Conservation (phyloP, 2,888 invertebrate genomes). For the Unio delphinus region DNA sequence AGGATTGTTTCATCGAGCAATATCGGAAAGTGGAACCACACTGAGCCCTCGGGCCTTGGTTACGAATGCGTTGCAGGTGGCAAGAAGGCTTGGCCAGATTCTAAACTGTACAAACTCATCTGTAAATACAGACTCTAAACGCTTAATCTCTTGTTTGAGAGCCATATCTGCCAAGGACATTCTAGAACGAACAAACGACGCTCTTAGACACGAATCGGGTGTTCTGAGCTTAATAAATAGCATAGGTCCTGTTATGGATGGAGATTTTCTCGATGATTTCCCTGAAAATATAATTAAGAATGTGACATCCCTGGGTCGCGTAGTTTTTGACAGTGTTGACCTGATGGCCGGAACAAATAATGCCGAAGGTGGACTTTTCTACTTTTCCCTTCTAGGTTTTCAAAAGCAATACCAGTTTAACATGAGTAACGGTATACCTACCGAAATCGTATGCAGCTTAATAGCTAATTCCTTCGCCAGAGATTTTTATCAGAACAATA, state of each 20-base stretch:
- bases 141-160: constrained; percentile 20
- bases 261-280: constrained; percentile 22
- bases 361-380: constrained; percentile 40
- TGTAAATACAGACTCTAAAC: background rate
- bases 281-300: constrained; percentile 20
- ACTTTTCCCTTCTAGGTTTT: constrained; percentile 18
- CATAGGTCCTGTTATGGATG: constrained; percentile 35
- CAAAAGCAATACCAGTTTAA: constrained; percentile 25
- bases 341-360: constrained; percentile 38
- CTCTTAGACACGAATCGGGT: background rate
- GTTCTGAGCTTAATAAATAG: constrained; percentile 10
- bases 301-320: constrained; percentile 9
- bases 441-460: constrained; percentile 21
- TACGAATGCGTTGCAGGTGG: constrained; percentile 13
- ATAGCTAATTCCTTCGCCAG: constrained; percentile 23
- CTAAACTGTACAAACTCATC: constrained; percentile 16
- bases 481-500: constrained; percentile 17
- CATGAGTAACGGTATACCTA: constrained; percentile 22
- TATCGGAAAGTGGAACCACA: constrained; percentile 72
- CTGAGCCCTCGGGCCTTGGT: constrained; percentile 78
- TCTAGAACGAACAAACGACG: constrained; percentile 12
- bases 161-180: constrained; percentile 13
- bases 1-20: constrained; percentile 41
- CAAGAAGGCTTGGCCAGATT: constrained; percentile 18
- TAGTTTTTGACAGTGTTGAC: constrained; percentile 35